Evolutionary conservation across 2,888 invertebrate genomes (phyloP).

Genomic region (Lasioglossum zephyrum): DNA sequence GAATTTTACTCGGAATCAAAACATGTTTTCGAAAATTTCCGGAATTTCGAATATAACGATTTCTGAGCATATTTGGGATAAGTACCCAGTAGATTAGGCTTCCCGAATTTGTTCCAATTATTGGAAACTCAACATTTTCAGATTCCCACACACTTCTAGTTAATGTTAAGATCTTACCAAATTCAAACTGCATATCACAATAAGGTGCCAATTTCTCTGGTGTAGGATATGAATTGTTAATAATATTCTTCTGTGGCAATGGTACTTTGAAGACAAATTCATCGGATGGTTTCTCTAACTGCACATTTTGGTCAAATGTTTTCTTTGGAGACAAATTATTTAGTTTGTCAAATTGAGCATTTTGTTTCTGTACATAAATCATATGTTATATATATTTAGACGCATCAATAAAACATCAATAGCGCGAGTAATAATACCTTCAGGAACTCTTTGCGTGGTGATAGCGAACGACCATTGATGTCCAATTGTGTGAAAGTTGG

Average conservation of each 20-base stretch:
- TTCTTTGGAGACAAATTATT: slow-evolving; percentile 29
- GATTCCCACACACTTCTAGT: not conserved
- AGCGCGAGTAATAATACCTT: slow-evolving; percentile 44
- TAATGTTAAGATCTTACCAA: slow-evolving; percentile 36
- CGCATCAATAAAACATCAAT: not conserved
- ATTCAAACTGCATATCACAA: slow-evolving; percentile 56
- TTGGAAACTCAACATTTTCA: not conserved
- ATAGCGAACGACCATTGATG: slow-evolving; percentile 28
- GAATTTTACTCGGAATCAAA: too few relatives aligned
- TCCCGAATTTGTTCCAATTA: too few relatives aligned
- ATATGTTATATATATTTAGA: not conserved
- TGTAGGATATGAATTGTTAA: slow-evolving; percentile 53
- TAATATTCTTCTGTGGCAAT: slow-evolving; percentile 42
- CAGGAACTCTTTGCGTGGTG: slow-evolving; percentile 47
- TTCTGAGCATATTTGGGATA: too few relatives aligned
- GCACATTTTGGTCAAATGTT: slow-evolving; percentile 42
- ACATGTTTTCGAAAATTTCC: too few relatives aligned
- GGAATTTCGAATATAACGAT: not conserved
- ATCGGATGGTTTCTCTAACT: slow-evolving; percentile 45
- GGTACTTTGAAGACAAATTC: slow-evolving; percentile 70
- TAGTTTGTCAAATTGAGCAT: slow-evolving; percentile 27
- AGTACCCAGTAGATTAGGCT: too few relatives aligned
- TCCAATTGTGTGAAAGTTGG: slow-evolving; percentile 56
- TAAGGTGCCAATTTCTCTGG: slow-evolving; percentile 69
- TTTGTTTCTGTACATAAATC: slow-evolving; percentile 34